Conservation (phyloP, 2,797 vertebrate species). For the Poeciliopsis infans region DNA sequence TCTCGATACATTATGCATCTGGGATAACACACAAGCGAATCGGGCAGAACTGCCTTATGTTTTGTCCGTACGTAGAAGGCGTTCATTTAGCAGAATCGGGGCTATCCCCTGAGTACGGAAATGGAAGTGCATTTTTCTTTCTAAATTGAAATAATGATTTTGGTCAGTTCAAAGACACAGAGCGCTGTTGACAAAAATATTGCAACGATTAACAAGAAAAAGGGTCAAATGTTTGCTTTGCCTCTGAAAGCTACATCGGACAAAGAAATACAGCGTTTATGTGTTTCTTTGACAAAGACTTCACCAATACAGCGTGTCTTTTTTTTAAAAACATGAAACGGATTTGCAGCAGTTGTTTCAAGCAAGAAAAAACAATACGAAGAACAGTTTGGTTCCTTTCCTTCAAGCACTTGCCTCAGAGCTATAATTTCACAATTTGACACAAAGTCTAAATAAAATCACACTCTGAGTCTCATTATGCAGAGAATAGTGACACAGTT, state of each 20-base stretch:
- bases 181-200: not conserved
- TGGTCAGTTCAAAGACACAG: slow-evolving; percentile 4
- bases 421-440: slow-evolving; percentile 26
- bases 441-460: slow-evolving; percentile 11
- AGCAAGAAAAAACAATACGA: slow-evolving; percentile 22
- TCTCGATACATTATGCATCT: slow-evolving; percentile 77
- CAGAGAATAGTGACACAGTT: not conserved
- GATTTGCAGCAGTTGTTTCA: slow-evolving; percentile 37
- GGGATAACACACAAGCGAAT: slow-evolving; percentile 70
- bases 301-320: slow-evolving; percentile 23
- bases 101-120: slow-evolving; percentile 53
- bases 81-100: slow-evolving; percentile 65
- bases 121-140: slow-evolving; percentile 44
- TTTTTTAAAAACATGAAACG: slow-evolving; percentile 49
- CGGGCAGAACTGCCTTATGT: slow-evolving; percentile 72
- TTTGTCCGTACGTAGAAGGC: slow-evolving; percentile 74
- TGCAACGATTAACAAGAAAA: not conserved
- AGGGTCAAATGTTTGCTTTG: not conserved
- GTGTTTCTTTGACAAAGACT: not conserved
- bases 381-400: slow-evolving; percentile 42
- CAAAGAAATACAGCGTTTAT: not conserved
- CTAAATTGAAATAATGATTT: slow-evolving; percentile 16
- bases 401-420: slow-evolving; percentile 26
- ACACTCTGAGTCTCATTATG: not conserved
- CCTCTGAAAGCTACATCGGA: not conserved